These are phyloP conservation scores for Malurus alboscapulatus DNA, from an alignment of 2,113 vertebrate genomes.

Conservation along the genomic window DNA sequence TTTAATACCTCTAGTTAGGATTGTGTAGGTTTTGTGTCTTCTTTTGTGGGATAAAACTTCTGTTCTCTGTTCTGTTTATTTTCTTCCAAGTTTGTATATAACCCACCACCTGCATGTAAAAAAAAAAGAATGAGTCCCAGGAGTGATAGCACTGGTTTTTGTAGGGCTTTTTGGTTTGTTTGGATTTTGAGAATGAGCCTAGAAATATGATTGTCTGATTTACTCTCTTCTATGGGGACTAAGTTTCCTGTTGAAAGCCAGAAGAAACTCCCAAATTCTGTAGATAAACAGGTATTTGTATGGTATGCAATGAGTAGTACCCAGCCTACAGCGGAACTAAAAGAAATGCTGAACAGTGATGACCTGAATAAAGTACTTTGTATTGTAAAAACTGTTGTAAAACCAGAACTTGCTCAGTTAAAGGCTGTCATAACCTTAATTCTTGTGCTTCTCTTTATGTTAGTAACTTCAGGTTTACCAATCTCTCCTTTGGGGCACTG, in stretches of 20 bases:
- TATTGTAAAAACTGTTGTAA: not conserved
- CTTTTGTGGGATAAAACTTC: not conserved
- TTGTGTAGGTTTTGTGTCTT: not conserved
- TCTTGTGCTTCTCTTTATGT: not conserved
- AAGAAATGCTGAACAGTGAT: not conserved
- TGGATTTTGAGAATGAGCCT: not conserved
- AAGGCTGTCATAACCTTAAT: not conserved
- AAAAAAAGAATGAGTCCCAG: not conserved
- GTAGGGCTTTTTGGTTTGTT: not conserved
- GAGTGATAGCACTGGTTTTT: fast-evolving
- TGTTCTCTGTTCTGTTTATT: not conserved
- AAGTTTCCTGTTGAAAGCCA: not conserved
- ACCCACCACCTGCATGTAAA: not conserved
- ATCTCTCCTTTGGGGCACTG: not conserved
- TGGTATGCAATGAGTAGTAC: not conserved
- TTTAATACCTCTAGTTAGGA: not conserved
- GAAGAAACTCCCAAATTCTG: not conserved
- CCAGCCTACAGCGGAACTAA: not conserved
- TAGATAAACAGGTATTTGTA: not conserved
- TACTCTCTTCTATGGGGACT: not conserved
- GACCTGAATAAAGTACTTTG: not conserved
- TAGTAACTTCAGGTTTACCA: not conserved
- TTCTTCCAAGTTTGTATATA: not conserved
- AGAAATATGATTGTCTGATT: not conserved
- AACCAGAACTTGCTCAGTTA: not conserved